These are phyloP conservation scores for Vanessa cardui DNA, from an alignment of 2,888 invertebrate species.

Conservation along the genomic window DNA sequence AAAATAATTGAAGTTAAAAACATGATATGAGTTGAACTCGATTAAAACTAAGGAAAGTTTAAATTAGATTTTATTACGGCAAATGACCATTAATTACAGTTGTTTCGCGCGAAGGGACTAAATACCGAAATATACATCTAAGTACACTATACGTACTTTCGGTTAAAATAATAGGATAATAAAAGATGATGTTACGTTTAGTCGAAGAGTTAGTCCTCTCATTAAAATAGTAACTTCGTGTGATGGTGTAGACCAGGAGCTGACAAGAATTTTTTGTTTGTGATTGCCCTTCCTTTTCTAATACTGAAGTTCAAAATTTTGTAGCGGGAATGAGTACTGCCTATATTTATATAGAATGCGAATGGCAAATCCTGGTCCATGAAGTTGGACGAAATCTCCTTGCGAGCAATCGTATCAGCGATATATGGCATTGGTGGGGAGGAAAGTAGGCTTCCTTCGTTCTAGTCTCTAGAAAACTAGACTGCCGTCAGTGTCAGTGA, in stretches of 20 bases:
- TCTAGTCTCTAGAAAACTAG: too few relatives aligned
- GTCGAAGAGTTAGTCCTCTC: constrained; percentile 32
- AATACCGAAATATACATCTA: constrained; percentile 32
- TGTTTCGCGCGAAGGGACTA: constrained; percentile 33
- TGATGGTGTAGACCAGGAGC: constrained; percentile 17
- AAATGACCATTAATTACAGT: constrained; percentile 33
- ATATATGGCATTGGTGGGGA: too few relatives aligned
- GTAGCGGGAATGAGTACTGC: too few relatives aligned
- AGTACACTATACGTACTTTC: constrained; percentile 28
- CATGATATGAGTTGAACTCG: constrained; percentile 25
- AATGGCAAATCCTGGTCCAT: too few relatives aligned
- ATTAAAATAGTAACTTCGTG: constrained; percentile 34
- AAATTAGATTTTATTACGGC: constrained; percentile 35
- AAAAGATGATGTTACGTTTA: constrained; percentile 36
- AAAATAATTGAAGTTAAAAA: constrained; percentile 11
- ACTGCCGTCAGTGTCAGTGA: too few relatives aligned
- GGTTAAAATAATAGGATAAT: constrained; percentile 30
- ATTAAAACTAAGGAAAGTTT: constrained; percentile 31
- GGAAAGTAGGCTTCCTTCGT: too few relatives aligned
- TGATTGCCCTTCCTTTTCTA: too few relatives aligned
- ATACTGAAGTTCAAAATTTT: too few relatives aligned
- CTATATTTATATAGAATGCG: too few relatives aligned
- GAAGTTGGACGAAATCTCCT: too few relatives aligned
- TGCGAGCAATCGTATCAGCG: too few relatives aligned
- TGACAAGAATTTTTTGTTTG: neutral